Base-by-base conservation (phyloP, 2,113 vertebrate genomes). In the Castor canadensis region DNA sequence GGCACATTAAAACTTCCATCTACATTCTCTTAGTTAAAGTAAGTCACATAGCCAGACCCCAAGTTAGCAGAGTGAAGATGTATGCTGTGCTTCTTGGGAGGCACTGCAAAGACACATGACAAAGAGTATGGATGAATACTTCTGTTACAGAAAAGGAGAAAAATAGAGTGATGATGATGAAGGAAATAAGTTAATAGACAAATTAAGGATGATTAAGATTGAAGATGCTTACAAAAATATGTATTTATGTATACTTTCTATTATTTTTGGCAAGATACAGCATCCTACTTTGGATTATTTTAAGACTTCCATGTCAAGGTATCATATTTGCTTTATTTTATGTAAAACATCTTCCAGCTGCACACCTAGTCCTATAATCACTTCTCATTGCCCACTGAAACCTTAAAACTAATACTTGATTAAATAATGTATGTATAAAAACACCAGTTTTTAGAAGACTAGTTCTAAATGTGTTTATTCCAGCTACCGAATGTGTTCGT, bases 381-480 rank as follows among this genome's bases (percentile, higher is more conserved):
- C 32, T 92, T 91, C 38, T 90, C 45, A 85, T 43, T 93, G 7
- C 38, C 26, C 9, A 9, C 67, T 79, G 60, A 72, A 87, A 69
- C 60, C 64, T 79, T 60, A 43, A 79, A 90, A 89, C 52, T 95
- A 95, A 62, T 22, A 19, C 26, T 71, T 72, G 40, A 35, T 69
- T 72, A 87, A 77, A 20, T 67, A 92, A 62, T 75, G 54, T 52
- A 45, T 38, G 79, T 40, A n/a, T 38, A 32, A 88, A 90, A 69
- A 71, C n/a, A 71, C 52, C 10, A 67, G 67, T 73, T 80, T 66
- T 85, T 94, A 90, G 64, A 91, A 58, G 62, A 92, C 11, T 86
- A 47, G 16, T 94, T 95, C 16, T 86, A 38, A 87, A 66, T 92
- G 32, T 95, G 92, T 93, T 56, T 89, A 83, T 93, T 94, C 95